Base-by-base conservation (phyloP, 2,888 invertebrate species). In the Sesamia inferens region DNA sequence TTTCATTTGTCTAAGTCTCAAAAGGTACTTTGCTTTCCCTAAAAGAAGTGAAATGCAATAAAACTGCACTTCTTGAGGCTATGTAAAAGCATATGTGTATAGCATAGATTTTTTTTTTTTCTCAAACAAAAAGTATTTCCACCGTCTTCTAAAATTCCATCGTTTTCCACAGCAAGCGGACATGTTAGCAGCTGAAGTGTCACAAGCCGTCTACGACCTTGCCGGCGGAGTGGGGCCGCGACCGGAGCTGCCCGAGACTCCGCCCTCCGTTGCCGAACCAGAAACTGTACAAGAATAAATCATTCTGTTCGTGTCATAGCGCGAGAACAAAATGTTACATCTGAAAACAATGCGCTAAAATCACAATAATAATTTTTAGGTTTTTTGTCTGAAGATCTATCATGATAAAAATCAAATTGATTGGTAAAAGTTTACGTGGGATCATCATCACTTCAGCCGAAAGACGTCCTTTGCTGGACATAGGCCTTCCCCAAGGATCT, bases 161-260 rank as follows among this genome's bases (percentile, higher is more conserved):
- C 54, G 31, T 0, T 87, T 81, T 72, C 88, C 87, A 7, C 96
- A 96, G 95, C 96, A 97, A 81, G 97, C 98, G 0, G 97, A 98
- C 68, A 96, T 95, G 86, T 93, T 99, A 76, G 98, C 98, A 0
- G 95, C 97, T 5, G 97, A 98, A 92, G 98, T 99, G 13, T 97
- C 98, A 0, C 92, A 96, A 82, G 97, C 97, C 8, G 99, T 99
- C 14, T 97, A 97, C 90, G 97, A 98, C 85, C 89, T 98, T 71
- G 99, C 98, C 6, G 98, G 98, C 5, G 99, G 99, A 5, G 97
- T 97, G 14, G 98, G 98, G 6, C 95, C 96, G 0, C 95, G 97
- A 75, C 97, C 98, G 0, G 90, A 87, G 31, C 48, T 94, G 74
- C 92, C 93, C 10, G 47, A 19, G 73, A 14, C 73, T 39, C 1